Conservation (phyloP, 2,797 vertebrate species). For the Rhadinocentrus ornatus region DNA sequence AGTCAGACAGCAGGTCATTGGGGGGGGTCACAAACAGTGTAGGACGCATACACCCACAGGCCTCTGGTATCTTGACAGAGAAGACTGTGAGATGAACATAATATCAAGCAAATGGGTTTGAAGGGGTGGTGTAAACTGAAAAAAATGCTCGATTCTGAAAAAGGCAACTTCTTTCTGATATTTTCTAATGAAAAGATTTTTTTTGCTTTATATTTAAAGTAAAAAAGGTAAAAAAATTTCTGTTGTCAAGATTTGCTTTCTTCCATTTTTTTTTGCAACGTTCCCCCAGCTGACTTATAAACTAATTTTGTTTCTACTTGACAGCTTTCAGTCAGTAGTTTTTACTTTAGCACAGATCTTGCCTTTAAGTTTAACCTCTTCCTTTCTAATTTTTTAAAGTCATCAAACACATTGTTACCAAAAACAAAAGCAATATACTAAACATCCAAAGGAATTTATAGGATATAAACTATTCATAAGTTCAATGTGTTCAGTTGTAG, state of each 20-base stretch:
- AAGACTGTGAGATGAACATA: slow-evolving; percentile 17
- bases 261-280: background rate
- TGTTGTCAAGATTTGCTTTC: background rate
- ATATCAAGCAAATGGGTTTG: slow-evolving; percentile 20
- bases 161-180: slow-evolving; percentile 1
- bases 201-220: background rate
- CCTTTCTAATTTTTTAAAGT: slow-evolving; percentile 11
- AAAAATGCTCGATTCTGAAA: background rate
- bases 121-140: slow-evolving; percentile 2
- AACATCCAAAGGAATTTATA: slow-evolving; percentile 8
- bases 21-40: slow-evolving; percentile 61
- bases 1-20: slow-evolving; percentile 83
- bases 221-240: background rate
- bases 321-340: background rate
- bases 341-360: background rate
- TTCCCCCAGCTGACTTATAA: slow-evolving; percentile 6
- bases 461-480: slow-evolving; percentile 11
- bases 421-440: slow-evolving; percentile 9
- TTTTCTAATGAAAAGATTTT: background rate
- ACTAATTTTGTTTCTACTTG: slow-evolving; percentile 17
- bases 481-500: slow-evolving; percentile 6
- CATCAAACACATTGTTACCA: slow-evolving; percentile 33
- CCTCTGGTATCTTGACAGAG: slow-evolving; percentile 52
- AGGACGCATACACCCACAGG: slow-evolving; percentile 41
- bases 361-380: background rate